Evolutionary conservation across 2,888 invertebrate genomes (phyloP), one percentile per base, ranked within the genome.

Genomic region (Ceriagrion tenellum): DNA sequence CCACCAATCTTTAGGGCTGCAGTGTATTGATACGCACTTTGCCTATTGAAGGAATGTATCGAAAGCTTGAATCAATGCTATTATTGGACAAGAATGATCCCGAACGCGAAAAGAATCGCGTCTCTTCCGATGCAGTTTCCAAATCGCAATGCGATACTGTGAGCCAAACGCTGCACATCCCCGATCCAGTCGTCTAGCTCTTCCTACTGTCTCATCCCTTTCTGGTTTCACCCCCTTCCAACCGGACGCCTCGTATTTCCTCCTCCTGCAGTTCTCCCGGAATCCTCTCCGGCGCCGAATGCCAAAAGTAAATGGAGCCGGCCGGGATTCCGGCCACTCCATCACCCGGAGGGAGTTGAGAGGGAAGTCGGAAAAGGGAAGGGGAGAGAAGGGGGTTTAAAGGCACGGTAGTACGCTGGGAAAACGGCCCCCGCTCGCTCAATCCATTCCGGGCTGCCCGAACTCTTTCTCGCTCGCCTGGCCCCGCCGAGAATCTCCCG

Each of bases 301-400:
- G 81, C 81, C 81, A 81, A 81, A 81, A 81, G 81, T 81, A 81
- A 81, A 81, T 81, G 89, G 89, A 89, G 55, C 81, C 35, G 89
- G 55, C 55, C 55, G 55, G 89, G n/a, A 26, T 89, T n/a, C 89
- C 13, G 89, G 89, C 55, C 23, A 55, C 55, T 55, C 89, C 55
- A 55, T 55, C n/a, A 55, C 89, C 26, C 47, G n/a, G 55, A 26
- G 40, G 81, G 16, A 26, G 55, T 18, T 4, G 0, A 13, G 81
- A 3, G 81, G 13, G 18, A 13, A 16, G 26, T 3, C 12, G 2
- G 55, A n/a, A 55, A 26, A 26, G 47, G 18, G 47, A 4, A 23
- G 16, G 40, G 23, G 88, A 26, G 89, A 10, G 89, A 13, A 0
- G 47, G 81, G n/a, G 47, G 40, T 0, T 40, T 23, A 55, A 55